Conservation (phyloP, 2,888 invertebrate genomes). For the Nudaria mundana region DNA sequence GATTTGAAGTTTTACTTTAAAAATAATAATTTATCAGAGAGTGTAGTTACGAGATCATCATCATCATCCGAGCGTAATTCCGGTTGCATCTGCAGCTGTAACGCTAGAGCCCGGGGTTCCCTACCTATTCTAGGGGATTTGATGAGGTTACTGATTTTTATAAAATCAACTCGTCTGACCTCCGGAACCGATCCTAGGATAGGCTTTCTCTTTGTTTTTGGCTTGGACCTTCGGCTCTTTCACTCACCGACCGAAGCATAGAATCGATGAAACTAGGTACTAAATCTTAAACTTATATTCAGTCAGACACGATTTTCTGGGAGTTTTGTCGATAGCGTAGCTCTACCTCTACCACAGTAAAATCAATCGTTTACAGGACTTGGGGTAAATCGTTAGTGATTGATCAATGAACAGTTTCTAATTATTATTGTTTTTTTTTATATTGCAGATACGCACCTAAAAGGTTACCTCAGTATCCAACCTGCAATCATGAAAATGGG, state of each 20-base stretch:
- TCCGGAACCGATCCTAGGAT: background rate
- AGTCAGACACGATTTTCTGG: background rate
- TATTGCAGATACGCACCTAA: constrained; percentile 1
- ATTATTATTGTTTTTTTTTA: background rate
- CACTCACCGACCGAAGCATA: background rate
- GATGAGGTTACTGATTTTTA: too few species aligned
- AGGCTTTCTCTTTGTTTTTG: too few species aligned
- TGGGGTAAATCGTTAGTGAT: background rate
- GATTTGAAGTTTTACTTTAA: too few species aligned
- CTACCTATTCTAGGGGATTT: too few species aligned
- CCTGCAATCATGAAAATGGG: constrained; percentile 5
- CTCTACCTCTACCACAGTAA: background rate
- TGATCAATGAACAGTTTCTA: too few species aligned
- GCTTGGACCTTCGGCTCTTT: background rate
- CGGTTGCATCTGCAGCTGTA: too few species aligned
- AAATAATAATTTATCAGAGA: too few species aligned
- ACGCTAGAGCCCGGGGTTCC: too few species aligned
- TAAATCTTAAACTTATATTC: background rate
- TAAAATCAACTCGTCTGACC: too few species aligned
- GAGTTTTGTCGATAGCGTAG: background rate
- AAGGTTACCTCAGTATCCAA: constrained; percentile 8
- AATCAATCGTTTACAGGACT: background rate
- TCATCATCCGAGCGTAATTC: too few species aligned
- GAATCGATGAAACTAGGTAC: background rate
- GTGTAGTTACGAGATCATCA: too few species aligned